Percentiles rank a stretch among this genome's conserved stretches.
Evolutionary conservation across 2,888 invertebrate species (phyloP).

Genomic region (Melipona beecheii): DNA sequence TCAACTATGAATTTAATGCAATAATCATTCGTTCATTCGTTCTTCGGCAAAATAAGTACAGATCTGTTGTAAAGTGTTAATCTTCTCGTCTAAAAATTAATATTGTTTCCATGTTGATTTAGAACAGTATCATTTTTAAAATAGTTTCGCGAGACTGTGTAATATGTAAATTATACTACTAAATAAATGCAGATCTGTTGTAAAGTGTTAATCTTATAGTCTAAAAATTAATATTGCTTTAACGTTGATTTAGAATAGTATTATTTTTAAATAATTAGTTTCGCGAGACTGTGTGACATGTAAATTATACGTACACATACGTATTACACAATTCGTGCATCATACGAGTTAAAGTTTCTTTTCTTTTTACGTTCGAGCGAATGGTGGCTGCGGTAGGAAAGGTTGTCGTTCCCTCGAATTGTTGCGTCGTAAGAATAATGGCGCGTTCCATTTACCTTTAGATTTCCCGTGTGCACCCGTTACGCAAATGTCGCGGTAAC

Average conservation of each 20-base stretch:
- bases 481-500: conserved; percentile 1
- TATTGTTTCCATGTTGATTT: too few relatives aligned
- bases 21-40: background rate
- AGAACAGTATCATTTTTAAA: too few relatives aligned
- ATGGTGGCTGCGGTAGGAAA: background rate
- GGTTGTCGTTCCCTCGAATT: background rate
- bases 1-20: background rate
- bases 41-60: background rate
- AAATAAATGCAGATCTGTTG: too few relatives aligned
- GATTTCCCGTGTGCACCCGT: background rate
- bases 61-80: too few relatives aligned
- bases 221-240: too few relatives aligned
- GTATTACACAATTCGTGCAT: background rate
- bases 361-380: background rate
- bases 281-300: background rate
- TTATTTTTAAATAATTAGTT: too few relatives aligned
- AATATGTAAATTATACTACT: background rate
- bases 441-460: background rate
- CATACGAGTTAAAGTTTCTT: background rate
- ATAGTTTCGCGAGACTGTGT: too few relatives aligned
- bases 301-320: background rate
- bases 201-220: too few relatives aligned
- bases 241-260: too few relatives aligned
- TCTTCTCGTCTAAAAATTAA: too few relatives aligned
- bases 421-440: background rate